Evolutionary conservation across 2,113 vertebrate genomes (phyloP), one percentile per base, ranked within the genome.

Genomic region (Plestiodon gilberti): DNA sequence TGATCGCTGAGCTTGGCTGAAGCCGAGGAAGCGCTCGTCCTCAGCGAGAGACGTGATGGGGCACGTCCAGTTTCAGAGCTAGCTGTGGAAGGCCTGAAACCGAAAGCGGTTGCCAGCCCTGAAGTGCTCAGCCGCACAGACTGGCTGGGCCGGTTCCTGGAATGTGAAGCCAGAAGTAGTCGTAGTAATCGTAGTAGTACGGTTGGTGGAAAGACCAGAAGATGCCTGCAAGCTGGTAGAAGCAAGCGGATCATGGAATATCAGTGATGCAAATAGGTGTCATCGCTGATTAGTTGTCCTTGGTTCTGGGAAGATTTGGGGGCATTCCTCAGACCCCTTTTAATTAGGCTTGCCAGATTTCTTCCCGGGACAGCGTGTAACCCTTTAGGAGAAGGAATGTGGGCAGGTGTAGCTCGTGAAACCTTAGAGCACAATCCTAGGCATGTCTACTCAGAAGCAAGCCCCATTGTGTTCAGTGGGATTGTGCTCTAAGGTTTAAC

Each of bases 21-120:
- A 61, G 76, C 52, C 35, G 59, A 10, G 35, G 22, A 59, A 78
- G 18, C 18, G 18, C 52, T 59, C 52, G 1, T 75, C 25, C 28
- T 52, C 11, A 1, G 55, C 20, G 22, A 18, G 55, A 61, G 76
- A 23, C 1, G 18, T 0, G 28, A 15, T 43, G 43, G 1, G 22
- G 71, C 62, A n/a, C 77, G 78, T 89, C 38, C 82, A 38, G 84
- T 83, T 35, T 48, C 69, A 0, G 82, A 90, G 82, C 91, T 73
- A 88, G 77, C 43, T 8, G 87, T 59, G 74, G 40, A 48, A 71
- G 18, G 75, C 10, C 35, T 78, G 84, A 65, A 71, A 13, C 83
- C 85, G n/a, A 76, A 0, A 8, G 57, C 78, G 65, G 85, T 55
- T 4, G 82, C 84, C 87, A 86, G 88, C 82, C 84, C 55, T 33